A percentile compares a stretch with the other conserved stretches of the same genome.
Evolutionary conservation across 2,113 vertebrate genomes (phyloP).

Genomic region (Tragelaphus strepsiceros): DNA sequence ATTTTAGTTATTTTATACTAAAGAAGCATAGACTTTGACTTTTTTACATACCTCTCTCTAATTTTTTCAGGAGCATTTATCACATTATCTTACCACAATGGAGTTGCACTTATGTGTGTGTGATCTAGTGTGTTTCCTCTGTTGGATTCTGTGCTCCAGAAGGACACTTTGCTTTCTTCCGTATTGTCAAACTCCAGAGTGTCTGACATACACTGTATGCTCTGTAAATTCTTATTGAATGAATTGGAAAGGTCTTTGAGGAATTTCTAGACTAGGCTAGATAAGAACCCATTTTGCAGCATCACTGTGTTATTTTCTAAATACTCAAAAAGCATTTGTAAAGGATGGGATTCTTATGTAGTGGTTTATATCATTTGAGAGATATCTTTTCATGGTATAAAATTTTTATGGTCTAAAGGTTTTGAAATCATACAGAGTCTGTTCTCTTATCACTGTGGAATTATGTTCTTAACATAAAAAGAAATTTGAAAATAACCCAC

Average conservation of each 20-base stretch:
- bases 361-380: neutral
- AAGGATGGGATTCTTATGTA: neutral
- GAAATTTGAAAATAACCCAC: neutral
- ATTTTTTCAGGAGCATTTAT: neutral
- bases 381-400: neutral
- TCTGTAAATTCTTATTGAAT: neutral
- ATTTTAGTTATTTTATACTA: neutral
- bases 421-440: neutral
- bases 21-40: neutral
- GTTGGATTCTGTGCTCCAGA: neutral
- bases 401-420: neutral
- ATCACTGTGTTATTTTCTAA: constrained; percentile 1
- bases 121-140: neutral
- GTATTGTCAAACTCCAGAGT: neutral
- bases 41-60: neutral
- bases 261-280: neutral
- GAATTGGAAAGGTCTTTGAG: neutral
- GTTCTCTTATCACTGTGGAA: neutral
- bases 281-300: neutral
- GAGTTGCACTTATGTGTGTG: neutral
- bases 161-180: neutral
- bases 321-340: neutral
- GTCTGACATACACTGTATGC: neutral
- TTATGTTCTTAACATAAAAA: neutral
- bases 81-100: neutral